Evolutionary conservation across 2,113 vertebrate genomes (phyloP), one percentile per base, ranked within the genome.

Genomic region (Macrotus californicus): DNA sequence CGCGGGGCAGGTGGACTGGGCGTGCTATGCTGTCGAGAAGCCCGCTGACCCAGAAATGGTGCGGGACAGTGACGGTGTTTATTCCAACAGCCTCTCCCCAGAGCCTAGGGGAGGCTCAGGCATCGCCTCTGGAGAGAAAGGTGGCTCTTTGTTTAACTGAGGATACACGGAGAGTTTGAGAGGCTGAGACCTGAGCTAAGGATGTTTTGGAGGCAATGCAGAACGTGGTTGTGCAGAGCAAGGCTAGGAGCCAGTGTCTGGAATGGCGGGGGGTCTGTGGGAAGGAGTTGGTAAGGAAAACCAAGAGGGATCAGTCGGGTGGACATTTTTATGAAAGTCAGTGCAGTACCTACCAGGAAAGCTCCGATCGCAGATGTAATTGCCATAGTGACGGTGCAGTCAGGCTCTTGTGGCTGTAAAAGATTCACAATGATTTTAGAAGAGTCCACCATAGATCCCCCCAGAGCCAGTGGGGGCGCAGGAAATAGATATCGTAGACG

Each of bases 351-450:
- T 2, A 0, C 39, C 13, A 26, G 34, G 12, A n/a, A 16, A 18
- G 34, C 85, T n/a, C 64, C 31, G 80, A 5, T 15, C 24, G 9
- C 7, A 15, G 79, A 36, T n/a, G 43, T 34, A 41, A 21, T 19
- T 0, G 29, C 16, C 54, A 1, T 2, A 1, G 3, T 0, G 14
- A 41, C 6, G 2, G 0, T 15, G 52, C 39, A 11, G 52, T 11
- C 22, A 3, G 18, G 2, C 0, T 36, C 41, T 46, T 41, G 9
- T 1, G 64, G 29, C 59, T 36, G 19, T 0, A 0, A 7, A n/a
- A n/a, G 70, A 5, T 0, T 18, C 3, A 2, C 0, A 0, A 14
- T 0, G 48, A 24, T 13, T 16, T 50, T 15, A 31, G 36, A 9
- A 46, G 31, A 11, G 22, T 7, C 16, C 2, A 34, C 34, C 11